These are phyloP conservation scores for Aplocera efformata DNA, from an alignment of 2,888 invertebrate species.

Conservation along the genomic window DNA sequence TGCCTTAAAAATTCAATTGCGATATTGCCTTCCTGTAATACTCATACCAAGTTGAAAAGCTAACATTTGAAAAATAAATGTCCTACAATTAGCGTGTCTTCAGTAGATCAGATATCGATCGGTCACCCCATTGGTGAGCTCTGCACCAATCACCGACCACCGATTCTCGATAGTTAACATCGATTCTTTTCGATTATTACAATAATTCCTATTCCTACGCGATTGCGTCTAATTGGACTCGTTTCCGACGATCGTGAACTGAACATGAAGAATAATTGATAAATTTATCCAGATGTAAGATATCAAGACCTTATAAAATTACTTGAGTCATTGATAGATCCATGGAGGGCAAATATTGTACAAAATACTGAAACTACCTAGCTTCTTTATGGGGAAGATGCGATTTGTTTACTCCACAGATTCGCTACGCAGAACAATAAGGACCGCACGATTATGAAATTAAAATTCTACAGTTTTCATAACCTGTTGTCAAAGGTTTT, in stretches of 20 bases:
- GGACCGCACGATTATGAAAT: no score
- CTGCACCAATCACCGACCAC: constrained; percentile 64
- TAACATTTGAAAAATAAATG: constrained; percentile 65
- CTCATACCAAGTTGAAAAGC: constrained; percentile 34
- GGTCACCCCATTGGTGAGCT: constrained; percentile 68
- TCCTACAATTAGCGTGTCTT: constrained; percentile 74
- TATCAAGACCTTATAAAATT: constrained; percentile 29
- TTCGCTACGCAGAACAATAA: no score
- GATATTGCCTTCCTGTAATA: no score
- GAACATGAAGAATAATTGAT: constrained; percentile 57
- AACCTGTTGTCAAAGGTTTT: no score
- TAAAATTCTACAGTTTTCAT: no score
- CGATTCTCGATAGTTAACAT: constrained; percentile 63
- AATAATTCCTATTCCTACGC: constrained; percentile 76
- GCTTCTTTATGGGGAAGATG: no score
- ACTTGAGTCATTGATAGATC: constrained; percentile 6
- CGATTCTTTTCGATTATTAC: constrained; percentile 78
- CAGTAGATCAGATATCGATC: constrained; percentile 56
- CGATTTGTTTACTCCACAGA: no score
- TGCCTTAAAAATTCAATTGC: no score
- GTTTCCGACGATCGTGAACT: constrained; percentile 64
- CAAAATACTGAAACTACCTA: not conserved
- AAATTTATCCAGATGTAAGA: constrained; percentile 46
- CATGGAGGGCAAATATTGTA: constrained; percentile 15
- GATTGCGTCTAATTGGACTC: constrained; percentile 75